These are phyloP conservation scores for Griposia aprilina DNA, from an alignment of 2,888 invertebrate species.

Conservation along the genomic window DNA sequence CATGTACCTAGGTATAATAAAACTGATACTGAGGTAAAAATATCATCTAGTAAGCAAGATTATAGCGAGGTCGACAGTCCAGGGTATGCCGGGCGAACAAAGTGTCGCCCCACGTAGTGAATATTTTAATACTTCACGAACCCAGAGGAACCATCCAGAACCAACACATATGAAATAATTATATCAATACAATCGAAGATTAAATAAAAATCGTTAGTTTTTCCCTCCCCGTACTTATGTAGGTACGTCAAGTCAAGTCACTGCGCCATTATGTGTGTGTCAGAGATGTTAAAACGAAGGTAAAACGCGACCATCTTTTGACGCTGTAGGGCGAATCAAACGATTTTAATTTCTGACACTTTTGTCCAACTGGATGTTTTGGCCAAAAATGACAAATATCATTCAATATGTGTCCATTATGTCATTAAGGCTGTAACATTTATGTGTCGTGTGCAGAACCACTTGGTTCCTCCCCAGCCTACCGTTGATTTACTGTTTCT, in stretches of 20 bases:
- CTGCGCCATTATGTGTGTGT: background rate
- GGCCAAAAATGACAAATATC: background rate
- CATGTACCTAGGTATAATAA: background rate
- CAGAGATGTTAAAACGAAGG: background rate
- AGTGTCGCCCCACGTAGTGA: background rate
- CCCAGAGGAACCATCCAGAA: too few species aligned
- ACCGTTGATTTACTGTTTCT: constrained; percentile 41
- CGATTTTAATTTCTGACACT: background rate
- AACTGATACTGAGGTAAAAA: background rate
- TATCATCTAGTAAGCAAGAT: background rate
- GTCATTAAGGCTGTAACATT: background rate
- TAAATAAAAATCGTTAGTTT: background rate
- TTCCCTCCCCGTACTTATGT: background rate
- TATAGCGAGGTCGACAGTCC: background rate
- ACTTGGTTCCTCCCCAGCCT: background rate
- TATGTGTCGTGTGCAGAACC: too few species aligned
- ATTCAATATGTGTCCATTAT: too few species aligned
- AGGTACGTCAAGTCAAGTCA: background rate
- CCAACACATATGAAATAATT: background rate
- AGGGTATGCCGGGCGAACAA: background rate
- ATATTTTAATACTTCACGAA: background rate
- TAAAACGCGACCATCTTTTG: too few species aligned
- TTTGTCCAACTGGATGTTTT: background rate
- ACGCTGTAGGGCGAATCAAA: background rate
- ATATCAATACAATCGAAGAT: background rate